Evolutionary conservation across 53 echinoderm and acorn worm genomes (phyloP).

Genomic region (Patiria pectinifera): DNA sequence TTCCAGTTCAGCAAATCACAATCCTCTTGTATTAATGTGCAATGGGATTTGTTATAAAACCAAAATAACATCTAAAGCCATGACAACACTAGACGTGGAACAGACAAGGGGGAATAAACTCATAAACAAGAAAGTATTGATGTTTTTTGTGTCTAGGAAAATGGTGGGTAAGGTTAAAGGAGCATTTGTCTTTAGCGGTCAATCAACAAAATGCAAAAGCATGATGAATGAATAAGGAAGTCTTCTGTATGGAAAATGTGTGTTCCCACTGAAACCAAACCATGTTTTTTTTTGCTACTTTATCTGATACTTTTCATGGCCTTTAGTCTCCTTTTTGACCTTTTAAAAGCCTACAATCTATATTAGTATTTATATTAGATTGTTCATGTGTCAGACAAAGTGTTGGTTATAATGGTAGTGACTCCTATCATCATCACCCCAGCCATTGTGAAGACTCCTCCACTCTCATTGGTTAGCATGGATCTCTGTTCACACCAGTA

Average conservation of each 20-base stretch:
- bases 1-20: neutral
- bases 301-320: neutral
- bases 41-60: conserved; percentile 30
- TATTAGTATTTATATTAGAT: neutral
- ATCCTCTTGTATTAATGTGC: conserved; percentile 24
- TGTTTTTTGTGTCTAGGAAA: conserved; percentile 9
- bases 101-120: neutral
- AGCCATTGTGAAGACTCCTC: neutral
- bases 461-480: neutral
- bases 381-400: neutral
- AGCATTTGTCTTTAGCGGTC: neutral
- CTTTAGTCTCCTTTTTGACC: neutral
- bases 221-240: conserved; percentile 26
- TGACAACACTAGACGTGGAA: neutral
- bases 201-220: conserved; percentile 29
- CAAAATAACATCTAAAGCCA: conserved; percentile 13
- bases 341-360: neutral
- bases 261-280: neutral
- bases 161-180: conserved; percentile 1
- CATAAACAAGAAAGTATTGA: neutral
- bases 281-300: neutral
- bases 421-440: neutral
- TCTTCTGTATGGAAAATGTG: neutral
- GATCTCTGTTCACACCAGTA: neutral
- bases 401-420: neutral